Conservation (phyloP, 2,888 invertebrate genomes). For the Hirtodrosophila trivittata region DNA sequence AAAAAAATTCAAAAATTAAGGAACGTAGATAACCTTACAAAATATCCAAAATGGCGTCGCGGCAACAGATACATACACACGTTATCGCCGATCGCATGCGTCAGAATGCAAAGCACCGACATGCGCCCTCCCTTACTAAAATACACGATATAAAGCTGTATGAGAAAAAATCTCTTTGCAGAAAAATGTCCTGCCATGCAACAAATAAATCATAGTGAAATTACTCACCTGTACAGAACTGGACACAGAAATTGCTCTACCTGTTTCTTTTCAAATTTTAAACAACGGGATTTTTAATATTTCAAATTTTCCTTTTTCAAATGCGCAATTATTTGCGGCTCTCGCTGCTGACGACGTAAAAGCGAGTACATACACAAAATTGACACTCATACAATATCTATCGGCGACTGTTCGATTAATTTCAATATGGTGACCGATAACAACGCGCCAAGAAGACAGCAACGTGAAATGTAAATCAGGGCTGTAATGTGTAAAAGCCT, state of each 20-base stretch:
- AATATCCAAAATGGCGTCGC: slow-evolving; percentile 65
- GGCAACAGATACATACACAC: slow-evolving; percentile 58
- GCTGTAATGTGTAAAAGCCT: slow-evolving; percentile 39
- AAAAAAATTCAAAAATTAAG: background rate
- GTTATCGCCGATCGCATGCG: slow-evolving; percentile 56
- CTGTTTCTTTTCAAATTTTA: background rate
- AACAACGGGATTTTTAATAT: background rate
- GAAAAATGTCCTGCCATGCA: slow-evolving; percentile 36
- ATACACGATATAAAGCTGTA: slow-evolving; percentile 1
- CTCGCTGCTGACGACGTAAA: slow-evolving; percentile 34
- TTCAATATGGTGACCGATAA: slow-evolving; percentile 62
- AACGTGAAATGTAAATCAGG: slow-evolving; percentile 68
- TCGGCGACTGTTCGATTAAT: slow-evolving; percentile 39
- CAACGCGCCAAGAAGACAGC: slow-evolving; percentile 27
- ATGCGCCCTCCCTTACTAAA: background rate
- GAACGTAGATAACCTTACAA: slow-evolving; percentile 54
- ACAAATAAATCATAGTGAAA: background rate
- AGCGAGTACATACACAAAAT: slow-evolving; percentile 30
- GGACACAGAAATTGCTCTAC: background rate
- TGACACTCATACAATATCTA: slow-evolving; percentile 22
- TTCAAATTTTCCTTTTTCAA: slow-evolving; percentile 24
- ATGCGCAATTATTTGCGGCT: slow-evolving; percentile 26
- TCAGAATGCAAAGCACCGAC: slow-evolving; percentile 32
- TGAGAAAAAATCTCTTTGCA: slow-evolving; percentile 5
- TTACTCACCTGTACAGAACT: slow-evolving; percentile 22